These are phyloP conservation scores for Drosophila peninsularis DNA, from an alignment of 2,888 invertebrate genomes.

Conservation along the genomic window DNA sequence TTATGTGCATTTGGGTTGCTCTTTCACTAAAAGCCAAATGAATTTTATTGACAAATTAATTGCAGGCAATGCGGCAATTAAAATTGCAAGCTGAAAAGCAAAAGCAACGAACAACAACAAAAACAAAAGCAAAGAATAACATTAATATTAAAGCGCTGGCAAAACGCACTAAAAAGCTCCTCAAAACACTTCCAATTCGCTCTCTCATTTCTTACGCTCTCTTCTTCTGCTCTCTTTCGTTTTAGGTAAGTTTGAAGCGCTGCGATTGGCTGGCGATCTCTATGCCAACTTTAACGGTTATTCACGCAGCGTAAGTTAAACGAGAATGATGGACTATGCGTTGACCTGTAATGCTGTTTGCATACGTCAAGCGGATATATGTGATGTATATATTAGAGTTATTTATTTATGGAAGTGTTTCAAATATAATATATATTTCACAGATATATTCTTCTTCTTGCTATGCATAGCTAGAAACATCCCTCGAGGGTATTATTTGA, in stretches of 20 bases:
- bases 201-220: conserved; percentile 8
- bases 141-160: conserved; percentile 5
- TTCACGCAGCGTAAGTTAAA: background rate
- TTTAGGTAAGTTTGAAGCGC: conserved; percentile 8
- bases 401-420: background rate
- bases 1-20: conserved; percentile 36
- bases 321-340: background rate
- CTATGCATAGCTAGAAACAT: background rate
- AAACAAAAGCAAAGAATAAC: background rate
- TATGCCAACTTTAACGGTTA: conserved; percentile 3
- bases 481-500: background rate
- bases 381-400: background rate
- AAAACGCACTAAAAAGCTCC: conserved; percentile 1
- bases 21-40: conserved; percentile 79
- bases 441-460: background rate
- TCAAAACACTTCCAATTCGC: background rate
- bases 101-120: conserved; percentile 8
- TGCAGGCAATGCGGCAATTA: conserved; percentile 79
- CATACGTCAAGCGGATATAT: background rate
- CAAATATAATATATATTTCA: background rate
- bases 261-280: conserved; percentile 8
- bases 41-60: conserved; percentile 84
- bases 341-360: conserved; percentile 13
- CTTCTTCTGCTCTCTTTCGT: conserved; percentile 1
- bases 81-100: conserved; percentile 56